These are phyloP conservation scores for Drosophila fuyamai DNA, from an alignment of 1,140 invertebrate genomes.

Conservation along the genomic window DNA sequence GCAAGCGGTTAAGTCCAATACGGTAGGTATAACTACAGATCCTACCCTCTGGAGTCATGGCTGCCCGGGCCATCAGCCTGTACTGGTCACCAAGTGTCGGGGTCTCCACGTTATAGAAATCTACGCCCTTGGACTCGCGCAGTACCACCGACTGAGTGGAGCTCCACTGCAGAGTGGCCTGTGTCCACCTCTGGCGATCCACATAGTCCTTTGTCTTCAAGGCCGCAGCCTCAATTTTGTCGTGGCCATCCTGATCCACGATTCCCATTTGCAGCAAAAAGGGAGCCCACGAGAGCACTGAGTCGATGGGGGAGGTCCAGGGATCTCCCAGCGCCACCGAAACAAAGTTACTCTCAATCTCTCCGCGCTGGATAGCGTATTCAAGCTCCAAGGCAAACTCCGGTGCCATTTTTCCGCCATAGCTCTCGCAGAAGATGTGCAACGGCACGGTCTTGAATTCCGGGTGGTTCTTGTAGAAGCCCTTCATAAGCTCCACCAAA, in stretches of 20 bases:
- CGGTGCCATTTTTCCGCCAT: slow-evolving; percentile 95
- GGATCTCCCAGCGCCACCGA: slow-evolving; percentile 94
- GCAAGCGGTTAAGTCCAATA: background rate
- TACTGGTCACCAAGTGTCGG: slow-evolving; percentile 59
- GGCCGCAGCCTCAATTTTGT: slow-evolving; percentile 86
- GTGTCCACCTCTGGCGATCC: slow-evolving; percentile 86
- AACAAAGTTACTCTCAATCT: slow-evolving; percentile 90
- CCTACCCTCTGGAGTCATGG: slow-evolving; percentile 51
- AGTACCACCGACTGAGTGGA: slow-evolving; percentile 87
- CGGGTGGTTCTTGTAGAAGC: slow-evolving; percentile 88
- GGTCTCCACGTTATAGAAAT: slow-evolving; percentile 92
- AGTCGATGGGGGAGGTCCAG: slow-evolving; percentile 94
- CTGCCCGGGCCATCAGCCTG: slow-evolving; percentile 21
- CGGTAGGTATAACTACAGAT: too few species aligned
- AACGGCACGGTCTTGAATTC: slow-evolving; percentile 90
- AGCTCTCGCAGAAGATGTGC: slow-evolving; percentile 95
- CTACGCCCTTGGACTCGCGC: slow-evolving; percentile 87
- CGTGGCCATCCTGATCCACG: slow-evolving; percentile 87
- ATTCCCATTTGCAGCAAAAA: slow-evolving; percentile 86
- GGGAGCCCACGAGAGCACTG: slow-evolving; percentile 92
- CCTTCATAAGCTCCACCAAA: slow-evolving; percentile 90
- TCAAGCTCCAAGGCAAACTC: slow-evolving; percentile 88
- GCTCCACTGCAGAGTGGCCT: slow-evolving; percentile 88
- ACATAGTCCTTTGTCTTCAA: slow-evolving; percentile 85
- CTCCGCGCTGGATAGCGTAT: slow-evolving; percentile 88